Conservation (phyloP, 35 echinoderm and acorn worm genomes). For the Patiria miniata region DNA sequence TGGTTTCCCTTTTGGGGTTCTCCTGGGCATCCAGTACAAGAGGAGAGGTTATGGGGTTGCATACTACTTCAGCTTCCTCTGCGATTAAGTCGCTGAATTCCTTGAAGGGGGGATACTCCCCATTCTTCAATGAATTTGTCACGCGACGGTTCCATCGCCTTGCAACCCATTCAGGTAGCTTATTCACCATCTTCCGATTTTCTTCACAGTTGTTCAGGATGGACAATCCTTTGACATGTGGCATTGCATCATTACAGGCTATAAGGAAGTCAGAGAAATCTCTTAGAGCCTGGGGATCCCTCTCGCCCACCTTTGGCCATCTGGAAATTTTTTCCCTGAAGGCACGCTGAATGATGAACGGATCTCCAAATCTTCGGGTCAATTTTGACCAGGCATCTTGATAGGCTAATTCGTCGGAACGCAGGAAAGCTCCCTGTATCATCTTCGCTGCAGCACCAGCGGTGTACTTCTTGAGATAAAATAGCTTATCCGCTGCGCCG, state of each 20-base stretch:
- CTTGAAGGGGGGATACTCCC: constrained; percentile 37
- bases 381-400: constrained; percentile 32
- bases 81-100: constrained; percentile 38
- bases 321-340: constrained; percentile 33
- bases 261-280: constrained; percentile 45
- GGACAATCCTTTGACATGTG: constrained; percentile 2
- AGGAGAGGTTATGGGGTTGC: constrained; percentile 48
- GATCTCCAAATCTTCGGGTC: not conserved
- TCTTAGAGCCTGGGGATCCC: constrained; percentile 34
- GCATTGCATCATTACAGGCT: constrained; percentile 43
- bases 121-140: constrained; percentile 18
- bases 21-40: not conserved
- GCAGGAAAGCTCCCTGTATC: constrained; percentile 24
- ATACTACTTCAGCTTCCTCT: constrained; percentile 55
- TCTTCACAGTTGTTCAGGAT: no score
- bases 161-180: constrained; percentile 49
- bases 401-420: constrained; percentile 19
- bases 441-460: constrained; percentile 19
- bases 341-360: constrained; percentile 11
- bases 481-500: constrained; percentile 27
- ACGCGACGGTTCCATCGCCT: constrained; percentile 45
- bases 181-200: constrained; percentile 51
- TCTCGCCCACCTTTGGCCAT: constrained; percentile 25
- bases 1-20: not conserved
- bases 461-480: constrained; percentile 35